Evolutionary conservation across 2,797 vertebrate genomes (phyloP), one percentile per base, ranked within the genome.

Genomic region (Myotis daubentonii): DNA sequence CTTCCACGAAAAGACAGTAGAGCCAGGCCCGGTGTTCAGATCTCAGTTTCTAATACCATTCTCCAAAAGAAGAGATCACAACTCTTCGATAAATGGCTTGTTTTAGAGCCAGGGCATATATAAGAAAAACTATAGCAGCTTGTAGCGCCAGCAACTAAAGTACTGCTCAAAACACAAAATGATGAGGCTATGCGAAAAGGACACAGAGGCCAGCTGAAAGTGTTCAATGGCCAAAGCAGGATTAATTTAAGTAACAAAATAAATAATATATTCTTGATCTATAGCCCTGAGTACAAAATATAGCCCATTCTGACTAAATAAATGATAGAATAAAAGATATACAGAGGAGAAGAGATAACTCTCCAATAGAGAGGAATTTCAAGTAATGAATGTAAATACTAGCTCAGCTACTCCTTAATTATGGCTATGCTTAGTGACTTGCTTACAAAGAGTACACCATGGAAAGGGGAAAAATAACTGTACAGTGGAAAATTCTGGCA

Each of bases 321-420:
- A 80, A 51, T 90, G 2, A 83, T 47, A 47, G 23, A 88, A 79
- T 83, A 60, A 90, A 89, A 89, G 84, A 41, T 85, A 76, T 88
- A 60, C 28, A 25, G 3, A 25, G 6, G 4, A 47, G 3, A 82
- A 78, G 7, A 62, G 41, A 28, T 10, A 71, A 65, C 30, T 41
- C 4, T 72, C 6, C 5, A 2, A 33, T 57, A 41, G 0, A 62
- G 20, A 62, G 47, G 1, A 71, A 71, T 71, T 78, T 72, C 28
- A 88, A 41, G 53, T 78, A 53, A 57, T 87, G 60, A 62, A 71
- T 55, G 25, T 60, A 76, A 53, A 82, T 36, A 74, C 2, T 49
- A 33, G 6, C 6, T 4, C 25, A 6, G 75, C 11, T 68, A 41
- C 2, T 60, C 12, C 25, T 71, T 81, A 49, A 70, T 55, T 47